A percentile compares a stretch with the other conserved stretches of the same genome.
Evolutionary conservation across 2,888 invertebrate species (phyloP).

Genomic region (Drosophila infuscata): DNA sequence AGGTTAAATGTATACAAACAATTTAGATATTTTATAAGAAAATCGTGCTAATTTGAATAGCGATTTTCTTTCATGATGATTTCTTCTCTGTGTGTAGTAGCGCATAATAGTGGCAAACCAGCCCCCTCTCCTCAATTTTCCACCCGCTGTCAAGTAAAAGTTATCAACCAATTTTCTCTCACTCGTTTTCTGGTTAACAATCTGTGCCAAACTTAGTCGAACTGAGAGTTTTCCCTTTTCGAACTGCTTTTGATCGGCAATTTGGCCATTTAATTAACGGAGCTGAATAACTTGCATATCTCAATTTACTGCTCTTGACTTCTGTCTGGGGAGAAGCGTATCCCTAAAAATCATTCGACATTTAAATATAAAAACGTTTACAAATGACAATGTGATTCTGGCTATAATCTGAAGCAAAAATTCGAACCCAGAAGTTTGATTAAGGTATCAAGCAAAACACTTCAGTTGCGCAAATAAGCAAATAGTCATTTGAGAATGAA

Average conservation of each 20-base stretch:
- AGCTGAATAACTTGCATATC: constrained; percentile 15
- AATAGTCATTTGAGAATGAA: neutral
- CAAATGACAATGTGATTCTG: neutral
- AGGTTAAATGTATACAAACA: no score
- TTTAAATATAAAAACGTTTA: no score
- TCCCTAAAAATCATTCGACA: neutral
- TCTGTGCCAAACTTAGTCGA: constrained; percentile 61
- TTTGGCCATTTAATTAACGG: constrained; percentile 45
- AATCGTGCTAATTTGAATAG: no score
- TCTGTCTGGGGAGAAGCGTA: neutral
- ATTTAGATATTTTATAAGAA: no score
- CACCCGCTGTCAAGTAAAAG: neutral
- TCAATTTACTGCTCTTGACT: neutral
- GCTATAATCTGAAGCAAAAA: neutral
- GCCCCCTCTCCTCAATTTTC: neutral
- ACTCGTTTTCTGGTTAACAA: constrained; percentile 9
- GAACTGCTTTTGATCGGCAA: constrained; percentile 27
- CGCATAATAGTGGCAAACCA: constrained; percentile 52
- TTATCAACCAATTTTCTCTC: neutral
- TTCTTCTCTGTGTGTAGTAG: neutral
- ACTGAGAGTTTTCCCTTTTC: constrained; percentile 33
- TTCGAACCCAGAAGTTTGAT: no score
- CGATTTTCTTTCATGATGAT: neutral
- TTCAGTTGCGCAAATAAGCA: neutral
- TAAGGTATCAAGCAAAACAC: neutral